These are phyloP conservation scores for Conomelus anceps DNA, from an alignment of 2,888 invertebrate species.

Conservation along the genomic window DNA sequence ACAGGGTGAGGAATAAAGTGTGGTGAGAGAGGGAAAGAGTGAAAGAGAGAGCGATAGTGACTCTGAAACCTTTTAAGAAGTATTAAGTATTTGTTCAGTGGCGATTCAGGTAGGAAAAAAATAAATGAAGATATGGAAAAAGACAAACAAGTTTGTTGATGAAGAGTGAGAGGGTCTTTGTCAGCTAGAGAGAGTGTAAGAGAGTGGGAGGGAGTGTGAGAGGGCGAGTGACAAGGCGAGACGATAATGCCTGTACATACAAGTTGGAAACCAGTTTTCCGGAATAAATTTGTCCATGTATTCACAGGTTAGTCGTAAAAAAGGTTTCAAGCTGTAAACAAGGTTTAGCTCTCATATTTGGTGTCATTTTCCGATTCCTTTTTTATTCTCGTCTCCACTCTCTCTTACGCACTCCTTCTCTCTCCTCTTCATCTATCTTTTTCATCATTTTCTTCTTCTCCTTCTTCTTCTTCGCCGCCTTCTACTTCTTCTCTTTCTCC, in stretches of 20 bases:
- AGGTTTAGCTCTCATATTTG: neutral
- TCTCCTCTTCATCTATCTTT: neutral
- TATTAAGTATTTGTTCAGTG: neutral
- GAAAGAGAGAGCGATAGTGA: neutral
- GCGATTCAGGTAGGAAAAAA: neutral
- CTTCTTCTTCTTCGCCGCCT: neutral
- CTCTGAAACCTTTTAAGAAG: neutral
- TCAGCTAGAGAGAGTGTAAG: too few relatives aligned
- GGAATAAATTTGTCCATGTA: neutral
- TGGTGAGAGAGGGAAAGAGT: neutral
- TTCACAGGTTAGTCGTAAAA: neutral
- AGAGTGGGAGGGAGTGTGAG: too few relatives aligned
- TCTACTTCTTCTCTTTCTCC: neutral
- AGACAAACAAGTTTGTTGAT: too few relatives aligned
- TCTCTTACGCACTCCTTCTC: neutral
- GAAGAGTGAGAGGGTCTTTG: too few relatives aligned
- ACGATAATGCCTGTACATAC: neutral
- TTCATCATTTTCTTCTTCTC: neutral
- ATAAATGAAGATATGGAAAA: neutral
- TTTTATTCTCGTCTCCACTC: too few relatives aligned
- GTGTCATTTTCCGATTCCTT: neutral
- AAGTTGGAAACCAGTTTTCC: neutral
- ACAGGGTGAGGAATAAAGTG: too few relatives aligned
- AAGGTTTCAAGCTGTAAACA: neutral
- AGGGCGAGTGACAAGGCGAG: neutral